Evolutionary conservation across 2,113 vertebrate genomes (phyloP), one percentile per base, ranked within the genome.

Genomic region (Clupea harengus): DNA sequence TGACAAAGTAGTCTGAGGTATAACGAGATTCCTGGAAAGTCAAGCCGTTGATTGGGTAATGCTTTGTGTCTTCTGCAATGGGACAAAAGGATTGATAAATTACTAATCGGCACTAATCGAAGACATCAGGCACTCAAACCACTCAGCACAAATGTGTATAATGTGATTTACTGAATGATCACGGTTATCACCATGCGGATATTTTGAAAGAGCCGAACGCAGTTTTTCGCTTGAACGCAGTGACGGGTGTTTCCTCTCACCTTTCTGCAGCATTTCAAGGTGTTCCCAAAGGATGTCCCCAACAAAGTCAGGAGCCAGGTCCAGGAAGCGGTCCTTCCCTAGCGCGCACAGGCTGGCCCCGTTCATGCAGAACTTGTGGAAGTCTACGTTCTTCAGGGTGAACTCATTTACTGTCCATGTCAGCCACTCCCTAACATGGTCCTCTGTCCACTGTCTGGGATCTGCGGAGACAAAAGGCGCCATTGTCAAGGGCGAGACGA

Each of bases 261-360:
- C 99, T 98, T 99, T 99, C 92, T 99, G 98, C 92, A 99, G 94
- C 94, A 99, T 99, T 93, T 99, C 98, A 91, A 99, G 93, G 86
- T 99, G 99, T 60, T 99, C 99, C 99, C 99, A 99, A 8, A 99
- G 96, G 93, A 99, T 99, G 89, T 99, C 99, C 22, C 99, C 99
- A 85, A 99, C 99, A 88, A 99, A 99, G 93, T 99, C 99, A 0
- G 99, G 99, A 0, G 98, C 98, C 88, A 99, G 93, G 91, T 99
- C 98, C 4, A 99, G 94, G 93, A 99, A 99, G 90, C 98, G 96
- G 28, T 99, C 99, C 91, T 99, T 99, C 44, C 99, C 99, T 94
- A 99, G 95, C 0, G 96, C 97, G 0, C 98, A 99, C 85, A 99
- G 95, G 50, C 90, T 95, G 83, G 97, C 98, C 57, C 99, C 99